Base-by-base conservation (phyloP, 2,888 invertebrate genomes). In the Macaria liturata region DNA sequence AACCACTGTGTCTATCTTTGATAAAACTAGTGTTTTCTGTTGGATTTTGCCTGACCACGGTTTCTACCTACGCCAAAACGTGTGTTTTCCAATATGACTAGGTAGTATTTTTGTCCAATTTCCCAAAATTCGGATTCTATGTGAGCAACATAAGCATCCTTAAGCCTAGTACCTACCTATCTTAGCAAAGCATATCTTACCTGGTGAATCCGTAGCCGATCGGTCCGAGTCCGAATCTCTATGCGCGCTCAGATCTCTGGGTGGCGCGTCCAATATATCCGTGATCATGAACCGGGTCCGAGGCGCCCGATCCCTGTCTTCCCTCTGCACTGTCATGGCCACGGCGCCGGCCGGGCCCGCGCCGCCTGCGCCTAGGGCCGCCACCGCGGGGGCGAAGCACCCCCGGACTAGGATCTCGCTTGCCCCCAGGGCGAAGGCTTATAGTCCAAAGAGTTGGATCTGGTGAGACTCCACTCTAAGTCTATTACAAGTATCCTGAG, bases 261-360 rank as follows among this genome's bases (percentile, higher is more conserved):
- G 93, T 60, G 92, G 92, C 49, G 91, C 93, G 81, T 86, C 94
- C 76, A 97, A 92, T 76, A 97, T 97, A 84, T 97, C 97, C 71
- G 96, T 97, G 90, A 97, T 97, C 96, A 97, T 97, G 91, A 97
- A 97, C 68, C 97, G 92, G 62, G 97, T 96, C 71, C 96, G 93
- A 51, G 95, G 94, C 67, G 95, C 94, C 88, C 95, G 94, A 74
- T 97, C 92, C 96, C 97, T 80, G 84, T 94, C 94, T 83, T 88
- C 94, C 81, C 93, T 94, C 80, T 93, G 92, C 84, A 93, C 93
- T 84, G 92, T 93, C 93, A 93, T 93, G 73, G 81, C 81, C 73
- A 75, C 77, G 74, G 77, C 80, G 72, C 81, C 81, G 81, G 20
- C 20, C 20, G 20, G 20, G 20, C 20, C 77, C 73, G 77, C 80